Evolutionary conservation across 2,113 vertebrate species (phyloP).

Genomic region (Saccopteryx leptura): DNA sequence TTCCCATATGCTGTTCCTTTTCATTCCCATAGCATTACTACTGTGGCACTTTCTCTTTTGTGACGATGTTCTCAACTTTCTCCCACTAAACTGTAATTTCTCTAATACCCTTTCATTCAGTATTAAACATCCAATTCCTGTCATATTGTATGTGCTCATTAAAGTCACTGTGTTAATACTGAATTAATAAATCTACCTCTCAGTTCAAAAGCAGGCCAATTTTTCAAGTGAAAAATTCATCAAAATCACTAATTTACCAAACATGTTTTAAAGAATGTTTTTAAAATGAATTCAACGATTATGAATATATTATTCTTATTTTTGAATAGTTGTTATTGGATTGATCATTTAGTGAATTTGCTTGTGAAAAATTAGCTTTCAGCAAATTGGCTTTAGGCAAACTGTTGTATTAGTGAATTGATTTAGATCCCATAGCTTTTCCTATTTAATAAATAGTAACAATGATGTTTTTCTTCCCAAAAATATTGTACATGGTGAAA

Average conservation of each 20-base stretch:
- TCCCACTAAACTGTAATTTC: not conserved
- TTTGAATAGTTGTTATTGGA: not conserved
- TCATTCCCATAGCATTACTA: not conserved
- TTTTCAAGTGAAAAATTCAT: not conserved
- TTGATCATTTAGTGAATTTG: slow-evolving; percentile 12
- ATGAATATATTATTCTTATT: not conserved
- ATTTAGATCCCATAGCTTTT: not conserved
- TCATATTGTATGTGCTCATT: not conserved
- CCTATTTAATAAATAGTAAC: not conserved
- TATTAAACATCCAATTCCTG: not conserved
- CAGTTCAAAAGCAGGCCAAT: not conserved
- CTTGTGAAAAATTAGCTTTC: slow-evolving; percentile 30
- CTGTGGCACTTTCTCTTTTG: not conserved
- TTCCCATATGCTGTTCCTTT: not conserved
- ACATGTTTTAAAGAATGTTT: not conserved
- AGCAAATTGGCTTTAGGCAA: slow-evolving; percentile 12
- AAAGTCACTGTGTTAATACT: not conserved
- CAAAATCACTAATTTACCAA: slow-evolving; percentile 15
- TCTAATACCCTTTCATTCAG: not conserved
- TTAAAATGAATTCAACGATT: not conserved
- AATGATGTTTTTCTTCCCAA: slow-evolving; percentile 6
- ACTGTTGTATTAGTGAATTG: not conserved
- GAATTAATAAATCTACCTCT: not conserved
- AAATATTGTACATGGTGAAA: slow-evolving; percentile 21
- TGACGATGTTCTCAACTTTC: not conserved